phyloP scores from a whole-genome alignment of 1,140 invertebrate genomes.

The Drosophila baimaii region DNA sequence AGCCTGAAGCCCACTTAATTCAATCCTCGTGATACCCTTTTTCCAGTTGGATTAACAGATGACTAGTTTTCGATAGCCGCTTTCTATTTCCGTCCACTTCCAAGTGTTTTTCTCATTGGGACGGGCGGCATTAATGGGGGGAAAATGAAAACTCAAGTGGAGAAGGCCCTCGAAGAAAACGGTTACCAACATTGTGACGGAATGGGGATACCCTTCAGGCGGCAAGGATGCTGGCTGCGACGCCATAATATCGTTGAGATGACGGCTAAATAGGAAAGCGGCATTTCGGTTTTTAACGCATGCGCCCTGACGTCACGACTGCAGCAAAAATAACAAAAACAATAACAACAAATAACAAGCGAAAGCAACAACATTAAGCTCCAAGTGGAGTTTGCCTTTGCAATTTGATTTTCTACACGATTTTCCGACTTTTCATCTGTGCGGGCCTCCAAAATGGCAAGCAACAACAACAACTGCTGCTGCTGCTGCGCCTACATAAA shows the following conservation, averaged over 20 bases:
- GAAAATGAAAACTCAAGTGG: slow-evolving; percentile 20
- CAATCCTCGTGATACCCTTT: slow-evolving; percentile 23
- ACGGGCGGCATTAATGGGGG: background rate
- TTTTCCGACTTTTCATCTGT: slow-evolving; percentile 69
- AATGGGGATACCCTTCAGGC: slow-evolving; percentile 35
- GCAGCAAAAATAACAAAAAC: slow-evolving; percentile 33
- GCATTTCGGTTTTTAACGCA: slow-evolving; percentile 65
- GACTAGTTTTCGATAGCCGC: slow-evolving; percentile 28
- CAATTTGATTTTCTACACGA: slow-evolving; percentile 74
- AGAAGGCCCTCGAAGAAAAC: slow-evolving; percentile 18
- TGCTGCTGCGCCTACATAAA: slow-evolving; percentile 47
- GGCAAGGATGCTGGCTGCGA: slow-evolving; percentile 24
- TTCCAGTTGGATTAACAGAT: slow-evolving; percentile 41
- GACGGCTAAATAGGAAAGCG: slow-evolving; percentile 59
- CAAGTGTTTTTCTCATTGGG: slow-evolving; percentile 3
- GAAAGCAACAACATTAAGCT: slow-evolving; percentile 28
- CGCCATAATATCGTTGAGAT: slow-evolving; percentile 62
- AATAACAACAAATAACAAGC: slow-evolving; percentile 32
- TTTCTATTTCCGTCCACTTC: slow-evolving; percentile 18
- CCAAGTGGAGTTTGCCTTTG: slow-evolving; percentile 56
- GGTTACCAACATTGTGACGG: slow-evolving; percentile 20
- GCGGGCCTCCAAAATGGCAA: slow-evolving; percentile 63
- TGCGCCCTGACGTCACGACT: slow-evolving; percentile 69
- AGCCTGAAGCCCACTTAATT: slow-evolving; percentile 3
- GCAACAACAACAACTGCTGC: slow-evolving; percentile 24